Percentiles rank a stretch among this genome's conserved stretches.
Conservation (phyloP, 2,797 vertebrate species). For the Hirundo rustica region DNA sequence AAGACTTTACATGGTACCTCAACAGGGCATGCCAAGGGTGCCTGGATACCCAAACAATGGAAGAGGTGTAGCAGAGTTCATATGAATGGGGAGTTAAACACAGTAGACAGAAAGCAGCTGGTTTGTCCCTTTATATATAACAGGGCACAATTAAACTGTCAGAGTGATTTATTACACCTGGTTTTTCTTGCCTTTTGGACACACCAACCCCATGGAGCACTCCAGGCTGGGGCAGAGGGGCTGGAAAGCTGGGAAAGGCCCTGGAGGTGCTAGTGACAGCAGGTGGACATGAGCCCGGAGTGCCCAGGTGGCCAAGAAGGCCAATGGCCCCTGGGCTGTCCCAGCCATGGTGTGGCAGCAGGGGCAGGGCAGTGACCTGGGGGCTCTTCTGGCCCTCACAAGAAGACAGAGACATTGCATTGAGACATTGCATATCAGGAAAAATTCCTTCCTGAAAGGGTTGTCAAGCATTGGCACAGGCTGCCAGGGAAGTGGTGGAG, state of each 20-base stretch:
- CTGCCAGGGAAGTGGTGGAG: background rate
- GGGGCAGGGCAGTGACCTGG: background rate
- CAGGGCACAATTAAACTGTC: background rate
- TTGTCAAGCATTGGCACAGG: background rate
- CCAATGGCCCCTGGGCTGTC: background rate
- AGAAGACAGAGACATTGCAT: background rate
- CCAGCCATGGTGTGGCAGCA: background rate
- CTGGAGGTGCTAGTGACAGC: background rate
- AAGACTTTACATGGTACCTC: background rate
- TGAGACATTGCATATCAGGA: background rate
- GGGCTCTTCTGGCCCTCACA: background rate
- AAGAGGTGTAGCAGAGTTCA: background rate
- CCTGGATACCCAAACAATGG: background rate
- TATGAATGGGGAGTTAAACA: background rate
- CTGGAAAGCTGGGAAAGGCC: background rate
- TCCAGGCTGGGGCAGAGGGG: fast-evolving
- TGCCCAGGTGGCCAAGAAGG: background rate
- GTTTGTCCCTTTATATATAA: background rate
- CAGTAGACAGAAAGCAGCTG: background rate
- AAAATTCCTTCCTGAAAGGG: background rate
- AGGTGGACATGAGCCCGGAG: background rate
- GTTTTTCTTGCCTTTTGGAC: background rate
- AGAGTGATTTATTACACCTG: background rate
- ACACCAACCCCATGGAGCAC: background rate
- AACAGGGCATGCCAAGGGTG: background rate